Evolutionary conservation across 2,797 vertebrate species (phyloP), one percentile per base, ranked within the genome.

Genomic region (Periparus ater): DNA sequence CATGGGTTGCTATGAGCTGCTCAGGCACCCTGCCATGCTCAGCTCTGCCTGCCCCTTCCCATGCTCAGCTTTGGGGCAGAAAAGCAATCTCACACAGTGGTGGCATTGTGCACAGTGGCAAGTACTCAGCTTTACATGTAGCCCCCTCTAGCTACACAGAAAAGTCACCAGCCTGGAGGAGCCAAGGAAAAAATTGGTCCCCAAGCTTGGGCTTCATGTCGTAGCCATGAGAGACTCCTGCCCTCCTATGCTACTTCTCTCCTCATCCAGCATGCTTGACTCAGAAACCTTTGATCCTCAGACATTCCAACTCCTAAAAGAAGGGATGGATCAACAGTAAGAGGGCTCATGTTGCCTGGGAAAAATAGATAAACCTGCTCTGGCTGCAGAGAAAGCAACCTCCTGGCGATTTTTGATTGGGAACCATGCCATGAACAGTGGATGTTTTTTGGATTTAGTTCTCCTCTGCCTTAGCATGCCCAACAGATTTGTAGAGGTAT

Each of bases 21-120:
- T 36, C 6, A 0, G 0, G 50, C 85, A 89, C 42, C 38, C 60
- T 27, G 45, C 51, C 25, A 1, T 1, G 42, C 47, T 73, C 44
- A 62, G 79, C 23, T 9, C 63, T 57, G 38, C 81, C 62, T 30
- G 58, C 32, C 32, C 78, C 23, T 63, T 65, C 54, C 74, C 20
- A 6, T 11, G 51, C 19, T 62, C 30, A 23, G 8, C 15, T 48
- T 29, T 63, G 48, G 61, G 23, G 71, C 20, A 60, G 21, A 14
- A 81, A 30, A 71, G 42, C 3, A 42, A 60, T 10, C 27, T 29
- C 65, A n/a, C 4, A 50, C 2, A 30, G 6, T 0, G 1, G 21
- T 2, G 1, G 45, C 26, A 8, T 1, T 50, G n/a, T 1, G 2
- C 53, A 36, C 73, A 15, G 16, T 3, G 16, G 27, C 54, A 51